These are phyloP conservation scores for Dendronephthya gigantea DNA, from an alignment of 64 coral and sea anemone genomes.

Conservation along the genomic window DNA sequence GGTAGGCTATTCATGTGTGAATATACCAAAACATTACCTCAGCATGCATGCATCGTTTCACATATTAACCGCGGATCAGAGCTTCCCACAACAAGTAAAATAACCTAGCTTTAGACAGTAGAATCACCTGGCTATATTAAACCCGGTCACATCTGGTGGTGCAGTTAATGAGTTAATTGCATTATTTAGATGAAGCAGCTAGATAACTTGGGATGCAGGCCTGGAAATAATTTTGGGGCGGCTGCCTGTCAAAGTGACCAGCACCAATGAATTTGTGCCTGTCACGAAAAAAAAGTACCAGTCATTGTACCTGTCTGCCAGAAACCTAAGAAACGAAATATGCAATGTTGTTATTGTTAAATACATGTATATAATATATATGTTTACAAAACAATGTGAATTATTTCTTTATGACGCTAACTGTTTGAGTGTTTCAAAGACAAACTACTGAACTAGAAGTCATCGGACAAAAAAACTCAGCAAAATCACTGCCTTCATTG, in stretches of 20 bases:
- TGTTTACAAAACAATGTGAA: not conserved
- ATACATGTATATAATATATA: not conserved
- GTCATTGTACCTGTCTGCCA: not conserved
- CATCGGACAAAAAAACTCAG: not conserved
- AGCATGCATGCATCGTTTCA: too few relatives aligned
- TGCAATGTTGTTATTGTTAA: not conserved
- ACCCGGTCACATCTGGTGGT: too few relatives aligned
- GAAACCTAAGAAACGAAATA: not conserved
- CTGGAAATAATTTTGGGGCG: not conserved
- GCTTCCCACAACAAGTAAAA: too few relatives aligned
- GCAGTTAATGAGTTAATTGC: too few relatives aligned
- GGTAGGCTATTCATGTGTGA: too few relatives aligned
- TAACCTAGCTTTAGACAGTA: too few relatives aligned
- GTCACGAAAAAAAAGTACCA: not conserved
- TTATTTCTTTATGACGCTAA: not conserved
- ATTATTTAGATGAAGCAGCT: too few relatives aligned
- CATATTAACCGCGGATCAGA: too few relatives aligned
- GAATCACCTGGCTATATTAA: too few relatives aligned
- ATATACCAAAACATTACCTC: too few relatives aligned
- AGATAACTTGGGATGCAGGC: too few relatives aligned
- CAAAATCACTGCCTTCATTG: not conserved
- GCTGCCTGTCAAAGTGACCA: constrained; percentile 3
- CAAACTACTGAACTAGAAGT: not conserved
- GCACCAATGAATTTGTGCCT: not conserved
- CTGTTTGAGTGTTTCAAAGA: not conserved